A percentile compares a stretch with the other conserved stretches of the same genome.
These are phyloP conservation scores for Tonatia bakeri DNA, from an alignment of 2,113 vertebrate genomes.

Conservation along the genomic window DNA sequence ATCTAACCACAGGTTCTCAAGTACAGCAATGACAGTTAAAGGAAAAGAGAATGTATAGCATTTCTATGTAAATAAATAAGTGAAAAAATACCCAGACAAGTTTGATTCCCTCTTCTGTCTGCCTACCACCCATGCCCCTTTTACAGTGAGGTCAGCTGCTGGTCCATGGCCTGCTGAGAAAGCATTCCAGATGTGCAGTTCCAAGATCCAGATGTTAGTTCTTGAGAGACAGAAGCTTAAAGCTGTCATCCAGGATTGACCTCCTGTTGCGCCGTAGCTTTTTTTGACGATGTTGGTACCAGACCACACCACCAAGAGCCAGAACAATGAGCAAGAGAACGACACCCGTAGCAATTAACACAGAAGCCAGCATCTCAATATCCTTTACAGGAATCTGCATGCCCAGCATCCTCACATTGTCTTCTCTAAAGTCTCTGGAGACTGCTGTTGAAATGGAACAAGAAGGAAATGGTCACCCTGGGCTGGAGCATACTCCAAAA, in stretches of 20 bases:
- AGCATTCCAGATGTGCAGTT: neutral
- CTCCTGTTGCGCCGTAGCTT: conserved; percentile 79
- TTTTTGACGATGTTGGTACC: conserved; percentile 75
- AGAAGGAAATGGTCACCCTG: neutral
- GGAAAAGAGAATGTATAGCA: neutral
- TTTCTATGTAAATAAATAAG: conserved; percentile 65
- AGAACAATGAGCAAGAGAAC: conserved; percentile 69
- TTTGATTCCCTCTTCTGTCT: neutral
- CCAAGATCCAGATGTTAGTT: conserved; percentile 35
- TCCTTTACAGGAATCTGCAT: conserved; percentile 62
- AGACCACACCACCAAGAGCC: conserved; percentile 70
- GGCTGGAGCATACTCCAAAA: neutral
- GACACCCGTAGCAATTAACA: conserved; percentile 58
- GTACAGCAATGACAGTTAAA: conserved; percentile 20
- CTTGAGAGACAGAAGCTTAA: conserved; percentile 79
- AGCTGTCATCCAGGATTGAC: conserved; percentile 83
- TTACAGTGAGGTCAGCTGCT: neutral
- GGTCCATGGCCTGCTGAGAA: neutral
- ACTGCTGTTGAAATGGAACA: conserved; percentile 55
- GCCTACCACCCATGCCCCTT: neutral
- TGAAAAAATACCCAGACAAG: conserved; percentile 19
- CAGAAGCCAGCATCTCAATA: conserved; percentile 64
- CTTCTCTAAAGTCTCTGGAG: conserved; percentile 28
- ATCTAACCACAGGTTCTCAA: neutral
- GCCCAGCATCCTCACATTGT: conserved; percentile 75